Percentiles rank a stretch among this genome's conserved stretches.
Evolutionary conservation across 2,113 vertebrate species (phyloP).

Genomic region (Pandion haliaetus): DNA sequence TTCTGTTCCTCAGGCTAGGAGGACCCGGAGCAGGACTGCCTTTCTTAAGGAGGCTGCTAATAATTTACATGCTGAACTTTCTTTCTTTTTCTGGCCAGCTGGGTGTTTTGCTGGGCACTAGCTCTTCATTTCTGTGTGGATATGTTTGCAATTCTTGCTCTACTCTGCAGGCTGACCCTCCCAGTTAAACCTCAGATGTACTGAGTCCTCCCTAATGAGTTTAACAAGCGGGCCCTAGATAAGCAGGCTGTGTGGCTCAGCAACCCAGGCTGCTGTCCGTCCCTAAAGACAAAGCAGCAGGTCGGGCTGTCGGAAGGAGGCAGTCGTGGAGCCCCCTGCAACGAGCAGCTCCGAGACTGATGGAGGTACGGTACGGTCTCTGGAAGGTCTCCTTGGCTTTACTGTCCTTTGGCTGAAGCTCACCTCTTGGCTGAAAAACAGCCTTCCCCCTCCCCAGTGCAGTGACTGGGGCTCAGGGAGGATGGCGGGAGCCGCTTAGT

Average conservation of each 20-base stretch:
- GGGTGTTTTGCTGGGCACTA: not conserved
- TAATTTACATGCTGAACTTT: not conserved
- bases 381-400: not conserved
- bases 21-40: not conserved
- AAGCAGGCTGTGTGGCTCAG: not conserved
- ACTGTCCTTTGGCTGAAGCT: not conserved
- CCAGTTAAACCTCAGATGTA: not conserved
- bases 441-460: not conserved
- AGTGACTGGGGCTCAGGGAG: not conserved
- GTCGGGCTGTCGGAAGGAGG: not conserved
- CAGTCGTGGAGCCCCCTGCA: fast-evolving
- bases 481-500: not conserved
- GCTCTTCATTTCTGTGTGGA: not conserved
- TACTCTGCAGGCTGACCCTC: not conserved
- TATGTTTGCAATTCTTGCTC: not conserved
- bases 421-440: not conserved
- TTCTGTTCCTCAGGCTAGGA: not conserved
- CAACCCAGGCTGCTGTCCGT: not conserved
- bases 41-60: not conserved
- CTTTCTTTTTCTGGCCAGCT: not conserved
- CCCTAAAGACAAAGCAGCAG: fast-evolving
- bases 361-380: fast-evolving
- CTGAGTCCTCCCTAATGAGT: not conserved
- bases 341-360: not conserved
- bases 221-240: not conserved